These are phyloP conservation scores for Ectemnius continuus DNA, from an alignment of 2,888 invertebrate species.

Conservation along the genomic window DNA sequence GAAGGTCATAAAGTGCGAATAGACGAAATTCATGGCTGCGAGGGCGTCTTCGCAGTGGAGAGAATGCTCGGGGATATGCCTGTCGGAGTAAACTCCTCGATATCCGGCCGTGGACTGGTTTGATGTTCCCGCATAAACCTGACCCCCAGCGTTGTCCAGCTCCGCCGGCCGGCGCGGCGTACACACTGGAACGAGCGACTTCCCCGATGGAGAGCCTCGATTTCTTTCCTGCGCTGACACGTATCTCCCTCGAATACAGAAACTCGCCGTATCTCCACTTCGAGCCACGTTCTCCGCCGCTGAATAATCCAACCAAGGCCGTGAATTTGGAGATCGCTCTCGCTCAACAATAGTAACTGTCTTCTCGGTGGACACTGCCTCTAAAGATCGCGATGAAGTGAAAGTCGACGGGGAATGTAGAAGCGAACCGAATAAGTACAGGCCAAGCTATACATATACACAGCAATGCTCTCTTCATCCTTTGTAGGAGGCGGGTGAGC, in stretches of 20 bases:
- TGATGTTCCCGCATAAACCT: slow-evolving; percentile 62
- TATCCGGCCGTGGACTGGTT: slow-evolving; percentile 59
- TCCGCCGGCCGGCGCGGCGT: neutral
- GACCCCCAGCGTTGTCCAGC: slow-evolving; percentile 27
- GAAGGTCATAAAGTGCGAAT: slow-evolving; percentile 56
- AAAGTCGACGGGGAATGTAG: neutral
- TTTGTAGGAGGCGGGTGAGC: neutral
- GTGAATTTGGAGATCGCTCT: slow-evolving; percentile 47
- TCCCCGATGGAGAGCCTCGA: slow-evolving; percentile 7
- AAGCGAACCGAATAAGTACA: too few species aligned
- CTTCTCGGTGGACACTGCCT: slow-evolving; percentile 15
- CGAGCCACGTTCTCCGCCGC: neutral
- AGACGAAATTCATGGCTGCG: slow-evolving; percentile 57
- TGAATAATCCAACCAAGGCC: slow-evolving; percentile 47
- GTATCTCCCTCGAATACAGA: slow-evolving; percentile 17
- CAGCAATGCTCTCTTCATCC: too few species aligned
- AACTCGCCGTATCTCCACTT: slow-evolving; percentile 22
- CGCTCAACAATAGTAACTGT: slow-evolving; percentile 38
- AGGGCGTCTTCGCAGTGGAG: slow-evolving; percentile 30
- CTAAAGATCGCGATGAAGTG: slow-evolving; percentile 1
- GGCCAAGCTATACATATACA: too few species aligned
- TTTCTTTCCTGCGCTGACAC: slow-evolving; percentile 2
- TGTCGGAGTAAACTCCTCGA: slow-evolving; percentile 50
- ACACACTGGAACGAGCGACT: neutral
- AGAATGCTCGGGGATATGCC: slow-evolving; percentile 19